A percentile compares a stretch with the other conserved stretches of the same genome.
These are phyloP conservation scores for Ornithorhynchus anatinus DNA, from an alignment of 2,113 vertebrate genomes.

Conservation along the genomic window DNA sequence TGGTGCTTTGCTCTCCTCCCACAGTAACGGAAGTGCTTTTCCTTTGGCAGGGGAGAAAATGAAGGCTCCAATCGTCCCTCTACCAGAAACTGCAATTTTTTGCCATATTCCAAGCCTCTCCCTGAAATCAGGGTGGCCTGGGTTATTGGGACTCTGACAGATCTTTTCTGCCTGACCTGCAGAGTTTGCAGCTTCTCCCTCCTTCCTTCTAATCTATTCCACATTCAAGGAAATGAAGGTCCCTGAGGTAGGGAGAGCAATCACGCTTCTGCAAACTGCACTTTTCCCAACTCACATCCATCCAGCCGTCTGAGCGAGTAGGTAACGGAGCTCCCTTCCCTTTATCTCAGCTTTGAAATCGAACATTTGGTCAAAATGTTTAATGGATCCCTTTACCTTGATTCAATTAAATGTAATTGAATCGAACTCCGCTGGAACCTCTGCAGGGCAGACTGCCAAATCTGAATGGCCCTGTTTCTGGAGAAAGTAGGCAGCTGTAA, in stretches of 20 bases:
- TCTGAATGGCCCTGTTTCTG: slow-evolving; percentile 45
- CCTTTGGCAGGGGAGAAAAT: slow-evolving; percentile 38
- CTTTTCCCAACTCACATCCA: slow-evolving; percentile 52
- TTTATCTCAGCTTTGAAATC: no score
- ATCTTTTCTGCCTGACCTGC: slow-evolving; percentile 13
- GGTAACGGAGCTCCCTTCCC: slow-evolving; percentile 1
- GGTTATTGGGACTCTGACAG: slow-evolving; percentile 32
- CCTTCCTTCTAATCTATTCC: slow-evolving; percentile 49
- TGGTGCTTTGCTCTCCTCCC: slow-evolving; percentile 5
- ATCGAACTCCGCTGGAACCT: slow-evolving; percentile 40
- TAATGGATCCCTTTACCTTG: slow-evolving; percentile 42
- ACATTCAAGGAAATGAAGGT: slow-evolving; percentile 31
- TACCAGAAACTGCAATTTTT: slow-evolving; percentile 7
- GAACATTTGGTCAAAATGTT: slow-evolving; percentile 44
- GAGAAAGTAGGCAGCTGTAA: slow-evolving; percentile 49
- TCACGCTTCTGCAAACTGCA: not conserved
- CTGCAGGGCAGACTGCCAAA: slow-evolving; percentile 42
- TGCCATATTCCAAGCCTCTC: slow-evolving; percentile 48
- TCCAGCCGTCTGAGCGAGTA: not conserved
- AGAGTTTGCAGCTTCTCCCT: slow-evolving; percentile 30
- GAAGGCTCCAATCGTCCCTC: slow-evolving; percentile 26
- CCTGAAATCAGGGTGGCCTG: slow-evolving; percentile 58
- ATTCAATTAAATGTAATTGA: slow-evolving; percentile 61
- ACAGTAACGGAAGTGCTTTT: not conserved
- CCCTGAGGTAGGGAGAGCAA: slow-evolving; percentile 1